Conservation (phyloP, 35 echinoderm and acorn worm species). For the Lytechinus variegatus region DNA sequence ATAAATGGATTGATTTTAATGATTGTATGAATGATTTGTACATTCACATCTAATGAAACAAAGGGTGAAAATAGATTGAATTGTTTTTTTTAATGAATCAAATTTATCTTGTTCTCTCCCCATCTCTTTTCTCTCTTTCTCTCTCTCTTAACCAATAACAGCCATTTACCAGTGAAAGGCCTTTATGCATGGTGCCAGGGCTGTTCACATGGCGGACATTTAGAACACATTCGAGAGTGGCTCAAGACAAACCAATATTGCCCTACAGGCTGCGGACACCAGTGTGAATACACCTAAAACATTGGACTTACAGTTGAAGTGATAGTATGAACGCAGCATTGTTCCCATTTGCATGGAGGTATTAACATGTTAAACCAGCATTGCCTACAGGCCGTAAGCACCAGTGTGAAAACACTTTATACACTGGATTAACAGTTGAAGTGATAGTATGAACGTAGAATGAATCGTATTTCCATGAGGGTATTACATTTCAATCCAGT, state of each 20-base stretch:
- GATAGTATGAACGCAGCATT: not conserved
- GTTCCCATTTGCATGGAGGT: not conserved
- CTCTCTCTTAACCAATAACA: conserved; percentile 3
- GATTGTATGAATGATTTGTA: no score
- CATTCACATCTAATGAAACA: no score
- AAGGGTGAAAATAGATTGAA: no score
- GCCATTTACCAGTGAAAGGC: conserved; percentile 90
- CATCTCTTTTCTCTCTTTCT: not conserved
- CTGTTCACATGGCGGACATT: conserved; percentile 88
- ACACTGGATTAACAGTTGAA: no score
- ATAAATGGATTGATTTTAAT: no score
- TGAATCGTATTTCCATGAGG: no score
- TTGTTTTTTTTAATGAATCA: not conserved
- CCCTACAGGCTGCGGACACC: conserved; percentile 82
- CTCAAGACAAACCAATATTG: conserved; percentile 63
- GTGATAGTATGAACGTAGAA: no score
- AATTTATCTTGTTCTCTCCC: not conserved
- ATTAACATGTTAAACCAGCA: not conserved
- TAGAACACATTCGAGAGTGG: conserved; percentile 84
- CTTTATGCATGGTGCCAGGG: conserved; percentile 93
- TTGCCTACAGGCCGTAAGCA: no score
- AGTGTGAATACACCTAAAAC: conserved; percentile 74
- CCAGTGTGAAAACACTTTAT: no score
- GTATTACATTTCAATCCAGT: no score
- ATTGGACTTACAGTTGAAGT: not conserved